Percentiles rank a stretch among this genome's conserved stretches.
Evolutionary conservation across 1,140 invertebrate species (phyloP).

Genomic region (Caerostris darwini): DNA sequence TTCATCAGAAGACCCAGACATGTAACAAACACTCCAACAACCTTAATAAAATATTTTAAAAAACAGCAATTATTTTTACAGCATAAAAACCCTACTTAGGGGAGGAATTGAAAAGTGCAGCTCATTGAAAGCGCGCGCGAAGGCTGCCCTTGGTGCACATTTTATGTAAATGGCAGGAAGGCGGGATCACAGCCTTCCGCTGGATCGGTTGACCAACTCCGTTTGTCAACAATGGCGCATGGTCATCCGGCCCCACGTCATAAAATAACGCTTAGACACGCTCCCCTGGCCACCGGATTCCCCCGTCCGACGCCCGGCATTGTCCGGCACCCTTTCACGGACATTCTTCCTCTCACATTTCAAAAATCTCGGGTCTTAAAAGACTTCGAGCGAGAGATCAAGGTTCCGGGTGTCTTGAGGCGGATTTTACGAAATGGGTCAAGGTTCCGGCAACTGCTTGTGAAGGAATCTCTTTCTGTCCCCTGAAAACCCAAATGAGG

Average conservation of each 20-base stretch:
- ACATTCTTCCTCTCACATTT: neutral
- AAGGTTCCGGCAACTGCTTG: neutral
- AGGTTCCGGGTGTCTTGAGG: neutral
- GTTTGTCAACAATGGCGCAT: slow-evolving; percentile 3
- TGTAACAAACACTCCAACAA: neutral
- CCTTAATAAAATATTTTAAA: neutral
- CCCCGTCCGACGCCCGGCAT: neutral
- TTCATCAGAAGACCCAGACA: too few relatives aligned
- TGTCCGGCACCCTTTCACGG: neutral
- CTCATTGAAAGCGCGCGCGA: neutral
- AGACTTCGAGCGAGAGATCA: neutral
- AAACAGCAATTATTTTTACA: neutral
- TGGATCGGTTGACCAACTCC: slow-evolving; percentile 14
- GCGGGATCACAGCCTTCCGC: neutral
- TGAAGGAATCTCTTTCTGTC: too few relatives aligned
- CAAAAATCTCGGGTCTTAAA: slow-evolving; percentile 16
- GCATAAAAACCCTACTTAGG: neutral
- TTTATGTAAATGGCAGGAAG: slow-evolving; percentile 28
- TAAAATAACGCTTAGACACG: slow-evolving; percentile 8
- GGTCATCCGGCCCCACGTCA: neutral
- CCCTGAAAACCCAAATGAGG: too few relatives aligned
- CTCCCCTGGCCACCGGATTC: neutral
- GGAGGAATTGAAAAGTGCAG: neutral
- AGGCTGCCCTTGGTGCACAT: slow-evolving; percentile 18
- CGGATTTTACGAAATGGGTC: neutral